phyloP scores from a whole-genome alignment of 2,113 vertebrate species.

The sheep (Ovis aries) region ARS-UI_Ramb_v3.0 NC_056056.1:223336001-223336500 shows the following conservation, averaged over 20 bases:
- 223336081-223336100: background rate
- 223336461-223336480: background rate
- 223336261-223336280: fast-evolving
- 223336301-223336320: fast-evolving
- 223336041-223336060: background rate
- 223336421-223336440: fast-evolving
- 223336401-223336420: fast-evolving
- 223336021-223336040: background rate
- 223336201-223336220: background rate
- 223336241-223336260: fast-evolving
- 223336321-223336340: fast-evolving
- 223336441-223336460: fast-evolving
- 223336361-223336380: fast-evolving
- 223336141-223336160: fast-evolving
- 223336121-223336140: fast-evolving
- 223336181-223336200: background rate
- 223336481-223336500: background rate
- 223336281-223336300: fast-evolving
- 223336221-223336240: background rate
- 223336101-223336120: background rate
- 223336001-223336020: fast-evolving
- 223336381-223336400: fast-evolving
- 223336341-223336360: fast-evolving
- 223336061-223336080: too few relatives aligned
- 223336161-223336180: fast-evolving